Conservation (phyloP, 2,797 vertebrate genomes). For the Tragelaphus eurycerus region DNA sequence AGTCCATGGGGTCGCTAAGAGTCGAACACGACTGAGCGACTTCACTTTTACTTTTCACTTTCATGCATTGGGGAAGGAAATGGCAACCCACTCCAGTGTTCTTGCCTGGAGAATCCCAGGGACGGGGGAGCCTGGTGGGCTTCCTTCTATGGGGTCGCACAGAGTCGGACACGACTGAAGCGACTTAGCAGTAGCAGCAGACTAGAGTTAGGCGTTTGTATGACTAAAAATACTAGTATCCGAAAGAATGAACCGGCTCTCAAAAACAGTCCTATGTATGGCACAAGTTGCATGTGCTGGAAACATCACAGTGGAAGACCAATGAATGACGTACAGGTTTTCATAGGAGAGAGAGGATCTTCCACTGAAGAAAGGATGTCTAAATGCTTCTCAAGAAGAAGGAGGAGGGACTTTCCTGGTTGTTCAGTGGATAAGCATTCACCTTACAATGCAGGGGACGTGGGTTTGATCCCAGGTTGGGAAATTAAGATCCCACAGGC, state of each 20-base stretch:
- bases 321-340: background rate
- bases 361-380: background rate
- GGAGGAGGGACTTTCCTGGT: background rate
- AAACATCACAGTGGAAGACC: background rate
- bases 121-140: too few relatives aligned
- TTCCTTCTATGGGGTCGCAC: too few relatives aligned
- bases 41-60: too few relatives aligned
- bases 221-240: background rate
- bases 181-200: too few relatives aligned
- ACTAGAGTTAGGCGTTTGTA: background rate
- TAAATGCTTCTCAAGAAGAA: background rate
- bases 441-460: background rate
- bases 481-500: background rate
- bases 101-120: too few relatives aligned
- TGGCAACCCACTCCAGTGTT: too few relatives aligned
- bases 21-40: too few relatives aligned
- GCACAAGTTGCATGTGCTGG: background rate
- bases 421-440: background rate
- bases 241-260: background rate
- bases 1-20: too few relatives aligned
- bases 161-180: too few relatives aligned
- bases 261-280: background rate
- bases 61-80: too few relatives aligned
- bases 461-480: background rate
- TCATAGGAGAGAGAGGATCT: background rate